Evolutionary conservation across 2,888 invertebrate genomes (phyloP).

Genomic region (Pedicia rivosa): DNA sequence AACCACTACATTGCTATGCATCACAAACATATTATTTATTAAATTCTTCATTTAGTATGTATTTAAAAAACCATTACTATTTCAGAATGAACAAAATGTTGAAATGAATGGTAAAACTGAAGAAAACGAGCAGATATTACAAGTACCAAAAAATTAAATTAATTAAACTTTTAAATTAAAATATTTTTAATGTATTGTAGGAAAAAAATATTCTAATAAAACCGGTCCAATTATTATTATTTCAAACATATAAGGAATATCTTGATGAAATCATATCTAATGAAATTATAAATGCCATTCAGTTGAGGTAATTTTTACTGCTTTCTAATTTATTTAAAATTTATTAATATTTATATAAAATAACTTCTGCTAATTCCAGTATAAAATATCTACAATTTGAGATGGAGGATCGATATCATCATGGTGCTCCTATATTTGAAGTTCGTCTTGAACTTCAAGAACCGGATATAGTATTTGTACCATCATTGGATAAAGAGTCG

Average conservation of each 20-base stretch:
- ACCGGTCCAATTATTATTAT: conserved; percentile 32
- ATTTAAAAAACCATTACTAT: too few relatives aligned
- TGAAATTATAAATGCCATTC: conserved; percentile 21
- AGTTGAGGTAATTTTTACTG: conserved; percentile 19
- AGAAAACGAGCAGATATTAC: conserved; percentile 9
- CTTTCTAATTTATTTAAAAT: background rate
- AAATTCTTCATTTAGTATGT: too few relatives aligned
- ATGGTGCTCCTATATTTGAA: conserved; percentile 51
- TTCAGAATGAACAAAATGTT: too few relatives aligned
- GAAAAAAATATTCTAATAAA: conserved; percentile 33
- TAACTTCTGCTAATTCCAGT: conserved; percentile 3
- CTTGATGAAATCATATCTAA: conserved; percentile 21
- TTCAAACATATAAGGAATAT: conserved; percentile 34
- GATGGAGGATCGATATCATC: conserved; percentile 7
- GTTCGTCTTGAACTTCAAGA: conserved; percentile 56
- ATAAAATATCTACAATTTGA: conserved; percentile 10
- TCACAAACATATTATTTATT: too few relatives aligned
- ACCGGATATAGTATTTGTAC: conserved; percentile 54
- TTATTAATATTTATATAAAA: background rate
- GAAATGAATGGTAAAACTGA: too few relatives aligned
- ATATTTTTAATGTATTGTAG: too few relatives aligned
- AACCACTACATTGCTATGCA: too few relatives aligned
- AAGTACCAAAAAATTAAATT: too few relatives aligned
- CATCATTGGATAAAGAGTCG: conserved; percentile 52
- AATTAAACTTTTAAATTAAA: too few relatives aligned